Base-by-base conservation (phyloP, 2,888 invertebrate species). In the Tigriopus californicus region DNA sequence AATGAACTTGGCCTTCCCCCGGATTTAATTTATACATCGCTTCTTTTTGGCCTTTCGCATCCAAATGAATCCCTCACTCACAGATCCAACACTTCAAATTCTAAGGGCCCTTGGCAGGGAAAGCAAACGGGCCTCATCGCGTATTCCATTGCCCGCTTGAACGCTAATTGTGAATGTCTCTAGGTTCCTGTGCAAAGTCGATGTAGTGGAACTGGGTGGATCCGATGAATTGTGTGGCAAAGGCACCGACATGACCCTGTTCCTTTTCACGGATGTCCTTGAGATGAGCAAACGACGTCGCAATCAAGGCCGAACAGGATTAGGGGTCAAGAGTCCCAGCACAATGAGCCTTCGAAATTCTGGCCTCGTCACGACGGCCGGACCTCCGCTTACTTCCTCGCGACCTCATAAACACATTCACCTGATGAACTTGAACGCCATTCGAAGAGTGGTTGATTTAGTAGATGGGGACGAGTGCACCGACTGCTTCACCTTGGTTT, bases 191-290 rank as follows among this genome's bases (percentile, higher is more conserved):
- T 65, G 64, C 5, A 66, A 67, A 62, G 65, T 69, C 22, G 72
- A 73, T 63, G 69, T 70, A 11, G 65, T 69, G 22, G 71, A 73
- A 61, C 12, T 58, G 24, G 58, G 47, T 33, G 58, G 46, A 1
- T 84, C 90, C 67, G 69, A 70, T 49, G 82, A 81, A 58, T 73
- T 91, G 54, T 85, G 86, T 63, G 85, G 87, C 15, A 80, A 88
- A 65, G 92, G 92, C 57, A 83, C 85, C 71, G 82, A 82, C 64
- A 77, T 97, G 62, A 81, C 89, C 64, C 74, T 97, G 64, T 92
- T 92, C 71, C 76, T 97, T 33, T 97, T 97, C 73, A 87, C 89
- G 44, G 95, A 97, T 74, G 85, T 86, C 62, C 78, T 95, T 70
- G 92, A 92, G 76, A 89, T 95, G n/a, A 20, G 49, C n/a, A 58